phyloP scores from a whole-genome alignment of 2,888 invertebrate genomes.

The Lithodes maja region DNA sequence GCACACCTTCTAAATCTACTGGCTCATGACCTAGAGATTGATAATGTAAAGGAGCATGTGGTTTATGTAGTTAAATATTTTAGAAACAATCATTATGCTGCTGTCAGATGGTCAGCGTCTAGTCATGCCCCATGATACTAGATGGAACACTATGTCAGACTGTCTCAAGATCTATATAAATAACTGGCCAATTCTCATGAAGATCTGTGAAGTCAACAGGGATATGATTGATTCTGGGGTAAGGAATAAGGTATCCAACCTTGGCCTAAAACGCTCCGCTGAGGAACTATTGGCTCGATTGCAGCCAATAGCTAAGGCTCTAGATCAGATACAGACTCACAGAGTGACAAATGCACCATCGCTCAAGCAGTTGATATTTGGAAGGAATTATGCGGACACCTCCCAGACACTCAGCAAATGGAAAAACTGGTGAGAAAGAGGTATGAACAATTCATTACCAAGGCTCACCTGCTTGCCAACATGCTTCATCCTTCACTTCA shows the following conservation, averaged over 20 bases:
- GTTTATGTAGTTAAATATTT: constrained; percentile 28
- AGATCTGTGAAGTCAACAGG: constrained; percentile 36
- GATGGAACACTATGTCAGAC: constrained; percentile 43
- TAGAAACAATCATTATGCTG: constrained; percentile 31
- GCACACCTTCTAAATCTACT: constrained; percentile 31
- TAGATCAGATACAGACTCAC: constrained; percentile 13
- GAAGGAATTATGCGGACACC: neutral
- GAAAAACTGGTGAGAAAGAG: constrained; percentile 2
- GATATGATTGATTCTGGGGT: constrained; percentile 20
- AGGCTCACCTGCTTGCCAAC: constrained; percentile 20
- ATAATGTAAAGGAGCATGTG: constrained; percentile 26
- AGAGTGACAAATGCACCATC: constrained; percentile 41
- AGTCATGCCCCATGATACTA: constrained; percentile 29
- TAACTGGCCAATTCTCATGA: constrained; percentile 34
- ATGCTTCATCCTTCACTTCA: constrained; percentile 28
- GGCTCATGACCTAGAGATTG: constrained; percentile 32
- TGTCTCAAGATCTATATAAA: constrained; percentile 37
- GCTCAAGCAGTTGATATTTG: constrained; percentile 35
- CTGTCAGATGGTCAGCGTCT: neutral
- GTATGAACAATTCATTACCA: constrained; percentile 9
- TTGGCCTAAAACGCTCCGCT: neutral
- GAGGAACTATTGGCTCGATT: constrained; percentile 20
- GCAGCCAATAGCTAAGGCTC: constrained; percentile 19
- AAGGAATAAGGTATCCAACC: constrained; percentile 23
- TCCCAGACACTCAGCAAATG: neutral